Conservation (phyloP, 2,113 vertebrate genomes). For the Sakesphorus luctuosus region DNA sequence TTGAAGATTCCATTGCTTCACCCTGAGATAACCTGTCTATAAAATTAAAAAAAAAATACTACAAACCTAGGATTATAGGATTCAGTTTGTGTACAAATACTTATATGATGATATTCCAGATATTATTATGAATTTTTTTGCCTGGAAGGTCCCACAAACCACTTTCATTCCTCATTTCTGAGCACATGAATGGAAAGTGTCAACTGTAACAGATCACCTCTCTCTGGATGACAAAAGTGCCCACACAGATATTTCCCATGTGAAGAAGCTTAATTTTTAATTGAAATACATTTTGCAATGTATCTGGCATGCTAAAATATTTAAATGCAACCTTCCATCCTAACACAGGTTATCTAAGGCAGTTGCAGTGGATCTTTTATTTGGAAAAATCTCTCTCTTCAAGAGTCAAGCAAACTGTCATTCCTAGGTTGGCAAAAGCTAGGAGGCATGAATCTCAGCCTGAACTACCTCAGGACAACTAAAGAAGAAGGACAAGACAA, state of each 20-base stretch:
- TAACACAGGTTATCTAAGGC: neutral
- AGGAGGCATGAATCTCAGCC: neutral
- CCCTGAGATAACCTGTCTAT: neutral
- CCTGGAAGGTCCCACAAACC: neutral
- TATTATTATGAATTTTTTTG: neutral
- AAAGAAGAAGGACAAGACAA: neutral
- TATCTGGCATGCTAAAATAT: neutral
- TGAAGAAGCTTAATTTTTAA: conserved; percentile 22
- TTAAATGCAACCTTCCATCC: neutral
- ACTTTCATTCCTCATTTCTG: neutral
- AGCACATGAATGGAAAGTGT: neutral
- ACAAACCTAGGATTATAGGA: neutral
- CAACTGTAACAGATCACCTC: neutral
- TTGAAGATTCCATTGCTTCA: neutral
- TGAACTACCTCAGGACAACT: neutral
- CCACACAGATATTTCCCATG: neutral
- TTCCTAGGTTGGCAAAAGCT: neutral
- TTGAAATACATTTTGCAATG: neutral
- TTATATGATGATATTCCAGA: neutral
- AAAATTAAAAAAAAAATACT: neutral
- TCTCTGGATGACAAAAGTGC: neutral
- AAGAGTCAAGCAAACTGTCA: neutral
- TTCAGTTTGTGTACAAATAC: neutral
- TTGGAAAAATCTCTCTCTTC: neutral
- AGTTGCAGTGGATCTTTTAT: neutral